Base-by-base conservation (phyloP, 2,888 invertebrate genomes). In the Drosophila ezoana region DNA sequence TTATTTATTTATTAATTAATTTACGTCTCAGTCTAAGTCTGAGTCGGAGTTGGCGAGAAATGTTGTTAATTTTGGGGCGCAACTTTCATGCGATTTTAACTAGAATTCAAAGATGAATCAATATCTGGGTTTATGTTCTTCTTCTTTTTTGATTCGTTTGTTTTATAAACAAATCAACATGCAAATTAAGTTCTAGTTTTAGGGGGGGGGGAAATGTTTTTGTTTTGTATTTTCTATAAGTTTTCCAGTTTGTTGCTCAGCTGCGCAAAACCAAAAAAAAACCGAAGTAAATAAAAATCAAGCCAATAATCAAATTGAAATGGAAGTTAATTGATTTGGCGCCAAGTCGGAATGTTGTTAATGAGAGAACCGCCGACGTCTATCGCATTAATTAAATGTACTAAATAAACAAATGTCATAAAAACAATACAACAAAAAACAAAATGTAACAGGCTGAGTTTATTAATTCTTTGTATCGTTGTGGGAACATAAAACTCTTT, bases 271-370 rank as follows among this genome's bases (percentile, higher is more conserved):
- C 49, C 18, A 37, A 41, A 47, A 32, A 52, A 23, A 54, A 20
- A 20, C 14, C 8, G 4, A 35, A 41, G 5, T 1, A 23, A 44
- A 44, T 35, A 41, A 35, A 54, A 54, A 11, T 28, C 14, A 20
- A 41, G 61, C 41, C 47, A 59, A 67, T 59, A 66, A 48, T 52
- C 38, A 66, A 66, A 64, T 76, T 65, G 28, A 63, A 67, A 76
- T 73, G 65, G 53, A 38, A 84, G 87, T 67, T 83, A 89, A 89
- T 89, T 87, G 61, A 69, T 60, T 63, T 81, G 85, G 87, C 85
- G 85, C 84, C 84, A 81, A 70, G 32, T 66, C 43, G 79, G 79
- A 71, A 87, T 69, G 67, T 74, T 79, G 81, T 81, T 88, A 87
- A 87, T 87, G 44, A 72, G 60, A 28, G 28, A 23, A 28, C 28